Evolutionary conservation across 2,797 vertebrate genomes (phyloP).

Genomic region (Lepilemur septentrionalis): DNA sequence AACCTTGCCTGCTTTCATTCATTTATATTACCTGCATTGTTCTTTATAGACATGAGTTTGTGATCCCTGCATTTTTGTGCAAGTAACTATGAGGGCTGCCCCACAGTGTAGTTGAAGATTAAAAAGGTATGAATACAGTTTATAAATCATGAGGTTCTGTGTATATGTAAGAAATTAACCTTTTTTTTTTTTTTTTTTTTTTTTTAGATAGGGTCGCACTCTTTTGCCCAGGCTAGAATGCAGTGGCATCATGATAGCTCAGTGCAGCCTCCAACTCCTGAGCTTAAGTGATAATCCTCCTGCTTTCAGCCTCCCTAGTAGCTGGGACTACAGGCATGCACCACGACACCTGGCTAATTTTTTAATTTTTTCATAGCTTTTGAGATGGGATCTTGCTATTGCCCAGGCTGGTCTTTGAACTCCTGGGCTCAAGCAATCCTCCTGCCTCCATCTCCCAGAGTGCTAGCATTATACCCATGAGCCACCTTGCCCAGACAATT

Average conservation of each 20-base stretch:
- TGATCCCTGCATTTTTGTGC: not conserved
- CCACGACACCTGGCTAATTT: not conserved
- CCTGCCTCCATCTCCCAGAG: not conserved
- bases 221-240: not conserved
- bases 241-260: no score
- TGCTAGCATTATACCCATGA: no score
- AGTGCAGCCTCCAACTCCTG: not conserved
- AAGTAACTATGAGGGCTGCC: not conserved
- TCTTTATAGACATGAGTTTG: not conserved
- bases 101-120: not conserved
- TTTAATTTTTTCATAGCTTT: not conserved
- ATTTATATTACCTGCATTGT: constrained; percentile 5
- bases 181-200: not conserved
- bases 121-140: not conserved
- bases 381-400: not conserved
- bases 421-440: not conserved
- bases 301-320: not conserved
- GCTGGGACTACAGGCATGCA: not conserved
- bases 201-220: not conserved
- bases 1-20: not conserved
- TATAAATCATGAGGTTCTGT: constrained; percentile 12
- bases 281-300: not conserved
- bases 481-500: not conserved
- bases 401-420: not conserved
- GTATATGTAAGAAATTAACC: not conserved